Evolutionary conservation across 2,888 invertebrate genomes (phyloP).

Genomic region (Brachynemurus nebulosus): DNA sequence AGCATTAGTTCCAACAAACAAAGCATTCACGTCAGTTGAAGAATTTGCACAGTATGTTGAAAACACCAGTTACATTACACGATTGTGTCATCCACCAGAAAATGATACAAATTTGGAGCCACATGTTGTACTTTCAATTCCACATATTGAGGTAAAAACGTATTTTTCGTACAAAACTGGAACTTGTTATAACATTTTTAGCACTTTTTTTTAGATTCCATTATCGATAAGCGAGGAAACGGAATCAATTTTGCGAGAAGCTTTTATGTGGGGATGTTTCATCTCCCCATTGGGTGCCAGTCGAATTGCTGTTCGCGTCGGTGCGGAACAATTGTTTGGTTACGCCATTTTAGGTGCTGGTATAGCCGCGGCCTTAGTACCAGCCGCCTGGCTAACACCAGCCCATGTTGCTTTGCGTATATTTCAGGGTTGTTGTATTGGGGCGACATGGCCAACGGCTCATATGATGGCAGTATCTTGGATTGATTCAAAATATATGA

Average conservation of each 20-base stretch:
- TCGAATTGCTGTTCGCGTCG: conserved; percentile 39
- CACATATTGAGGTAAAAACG: conserved; percentile 30
- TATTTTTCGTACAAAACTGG: neutral
- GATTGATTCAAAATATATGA: conserved; percentile 40
- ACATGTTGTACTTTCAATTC: conserved; percentile 31
- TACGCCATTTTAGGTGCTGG: conserved; percentile 41
- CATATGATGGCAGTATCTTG: conserved; percentile 44
- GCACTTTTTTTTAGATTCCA: conserved; percentile 26
- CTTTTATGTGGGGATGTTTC: conserved; percentile 42
- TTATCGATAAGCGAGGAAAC: conserved; percentile 39
- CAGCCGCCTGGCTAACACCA: conserved; percentile 42
- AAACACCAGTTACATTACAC: conserved; percentile 33
- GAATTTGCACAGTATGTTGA: conserved; percentile 35
- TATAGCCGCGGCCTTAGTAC: conserved; percentile 36
- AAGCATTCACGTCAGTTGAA: conserved; percentile 29
- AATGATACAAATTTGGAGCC: conserved; percentile 20
- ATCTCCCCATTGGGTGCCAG: conserved; percentile 40
- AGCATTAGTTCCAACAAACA: conserved; percentile 36
- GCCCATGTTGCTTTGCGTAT: conserved; percentile 39
- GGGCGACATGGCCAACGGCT: conserved; percentile 43
- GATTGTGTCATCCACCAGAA: conserved; percentile 29
- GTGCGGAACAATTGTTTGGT: conserved; percentile 40
- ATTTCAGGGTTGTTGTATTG: conserved; percentile 41
- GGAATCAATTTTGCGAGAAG: conserved; percentile 39
- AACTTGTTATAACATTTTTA: neutral